Base-by-base conservation (phyloP, 2,113 vertebrate species). In the Capreolus pygargus region DNA sequence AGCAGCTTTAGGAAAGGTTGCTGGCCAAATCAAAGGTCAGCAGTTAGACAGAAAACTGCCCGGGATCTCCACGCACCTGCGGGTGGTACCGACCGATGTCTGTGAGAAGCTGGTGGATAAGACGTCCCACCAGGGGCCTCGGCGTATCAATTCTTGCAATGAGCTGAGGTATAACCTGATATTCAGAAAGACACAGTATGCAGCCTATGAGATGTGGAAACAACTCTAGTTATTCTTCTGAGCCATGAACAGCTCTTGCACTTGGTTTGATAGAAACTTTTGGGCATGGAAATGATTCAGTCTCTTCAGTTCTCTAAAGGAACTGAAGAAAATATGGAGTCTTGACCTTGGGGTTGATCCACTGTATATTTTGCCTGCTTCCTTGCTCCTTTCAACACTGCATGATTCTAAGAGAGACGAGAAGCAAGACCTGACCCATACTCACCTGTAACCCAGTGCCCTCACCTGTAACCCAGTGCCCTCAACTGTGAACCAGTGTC, bases 61-160 rank as follows among this genome's bases (percentile, higher is more conserved):
- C 43, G 5, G 28, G 83, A 45, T 4, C 16, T 11, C 1, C 2
- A 19, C 86, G 87, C 97, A 99, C 99, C 99, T 99, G 99, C 0
- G 99, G 99, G 64, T 99, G 99, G 97, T 99, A 99, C 7, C 99
- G 99, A 1, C 99, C 99, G 12, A 99, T 99, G 97, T 99, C 99
- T 0, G 99, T 99, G 39, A 99, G 99, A 70, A 99, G 99, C 98
- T 99, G 99, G 97, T 99, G 99, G 85, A 99, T 99, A 84, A 99
- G 99, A 1, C 99, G 99, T 3, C 99, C 99, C 50, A 99, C 99
- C 97, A 99, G 98, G 0, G 99, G 99, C 1, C 99, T 99, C 47
- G 99, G 99, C 0, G 99, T 99, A 97, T 99, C 99, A 2, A 99
- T 99, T 36, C 99, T 99, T 85, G 99, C 99, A 36, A 99, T 99